Percentiles rank a stretch among this genome's conserved stretches.
Evolutionary conservation across 2,797 vertebrate genomes (phyloP).

Genomic region (Labroides dimidiatus): DNA sequence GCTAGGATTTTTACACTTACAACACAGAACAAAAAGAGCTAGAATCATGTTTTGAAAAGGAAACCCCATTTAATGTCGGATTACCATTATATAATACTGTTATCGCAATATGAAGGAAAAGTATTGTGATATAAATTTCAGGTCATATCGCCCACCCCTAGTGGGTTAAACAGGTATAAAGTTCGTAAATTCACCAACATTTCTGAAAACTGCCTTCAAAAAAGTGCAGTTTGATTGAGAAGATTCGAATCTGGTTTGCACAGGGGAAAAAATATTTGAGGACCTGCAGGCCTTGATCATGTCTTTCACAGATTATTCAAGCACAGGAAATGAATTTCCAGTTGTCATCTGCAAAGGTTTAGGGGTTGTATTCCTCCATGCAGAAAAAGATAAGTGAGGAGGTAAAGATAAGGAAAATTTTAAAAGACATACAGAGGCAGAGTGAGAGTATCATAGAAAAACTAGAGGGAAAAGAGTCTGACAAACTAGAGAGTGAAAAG

Average conservation of each 20-base stretch:
- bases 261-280: conserved; percentile 5
- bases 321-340: conserved; percentile 36
- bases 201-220: neutral
- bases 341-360: conserved; percentile 39
- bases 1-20: no score
- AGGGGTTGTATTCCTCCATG: conserved; percentile 34
- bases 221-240: conserved; percentile 19
- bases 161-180: no score
- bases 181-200: no score
- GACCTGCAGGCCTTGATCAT: conserved; percentile 19
- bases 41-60: no score
- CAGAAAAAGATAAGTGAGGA: neutral
- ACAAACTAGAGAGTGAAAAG: conserved; percentile 69
- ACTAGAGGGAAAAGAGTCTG: conserved; percentile 36
- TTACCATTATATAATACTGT: no score
- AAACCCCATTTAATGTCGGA: no score
- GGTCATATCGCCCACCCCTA: no score
- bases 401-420: neutral
- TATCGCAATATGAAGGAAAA: no score
- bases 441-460: conserved; percentile 53
- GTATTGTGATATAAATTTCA: no score
- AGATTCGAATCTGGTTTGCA: conserved; percentile 27
- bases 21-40: no score
- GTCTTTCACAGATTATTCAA: conserved; percentile 47
- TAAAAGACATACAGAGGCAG: neutral